Evolutionary conservation across 2,797 vertebrate species (phyloP).

Genomic region (Dendrocincla fuliginosa): DNA sequence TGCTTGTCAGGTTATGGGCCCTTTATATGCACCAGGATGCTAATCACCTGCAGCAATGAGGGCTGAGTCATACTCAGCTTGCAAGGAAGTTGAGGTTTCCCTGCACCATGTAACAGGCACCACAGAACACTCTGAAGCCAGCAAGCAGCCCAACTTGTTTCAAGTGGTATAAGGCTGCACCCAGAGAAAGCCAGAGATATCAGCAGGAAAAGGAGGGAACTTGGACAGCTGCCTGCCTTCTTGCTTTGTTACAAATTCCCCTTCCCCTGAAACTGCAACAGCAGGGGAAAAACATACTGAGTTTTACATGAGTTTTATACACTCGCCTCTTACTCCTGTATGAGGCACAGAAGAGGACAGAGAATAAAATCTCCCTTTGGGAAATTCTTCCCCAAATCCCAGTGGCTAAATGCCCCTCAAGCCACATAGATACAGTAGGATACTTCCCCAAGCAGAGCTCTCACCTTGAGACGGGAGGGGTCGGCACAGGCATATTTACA

Average conservation of each 20-base stretch:
- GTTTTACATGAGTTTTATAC: not conserved
- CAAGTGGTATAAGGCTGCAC: not conserved
- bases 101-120: not conserved
- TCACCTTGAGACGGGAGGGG: constrained; percentile 94
- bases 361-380: not conserved
- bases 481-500: constrained; percentile 92
- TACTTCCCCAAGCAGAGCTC: not conserved
- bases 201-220: not conserved
- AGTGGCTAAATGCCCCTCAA: not conserved
- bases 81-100: not conserved
- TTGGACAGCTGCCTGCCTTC: not conserved
- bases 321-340: not conserved
- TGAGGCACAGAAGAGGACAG: not conserved
- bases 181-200: not conserved
- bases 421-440: not conserved
- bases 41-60: not conserved
- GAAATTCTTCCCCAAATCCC: not conserved
- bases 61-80: not conserved
- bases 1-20: not conserved
- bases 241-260: not conserved
- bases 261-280: not conserved
- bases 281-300: not conserved
- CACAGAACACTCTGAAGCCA: not conserved
- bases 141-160: not conserved
- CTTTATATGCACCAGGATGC: not conserved